A percentile compares a stretch with the other conserved stretches of the same genome.
Conservation (phyloP, 1,140 invertebrate species). For the Trichoplusia ni region DNA sequence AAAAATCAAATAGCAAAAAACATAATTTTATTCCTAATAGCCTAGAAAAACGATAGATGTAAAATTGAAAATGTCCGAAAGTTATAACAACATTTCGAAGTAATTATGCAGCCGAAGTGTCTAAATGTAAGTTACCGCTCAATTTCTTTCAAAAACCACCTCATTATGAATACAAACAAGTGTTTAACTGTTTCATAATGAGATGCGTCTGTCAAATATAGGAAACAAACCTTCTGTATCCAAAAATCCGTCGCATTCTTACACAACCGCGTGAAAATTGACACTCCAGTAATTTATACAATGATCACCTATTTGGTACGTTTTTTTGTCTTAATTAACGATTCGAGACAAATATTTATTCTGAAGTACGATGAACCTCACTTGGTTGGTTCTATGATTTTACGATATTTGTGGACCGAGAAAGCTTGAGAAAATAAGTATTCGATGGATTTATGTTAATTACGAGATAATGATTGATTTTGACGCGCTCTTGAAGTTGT, state of each 20-base stretch:
- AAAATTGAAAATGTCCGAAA: no score
- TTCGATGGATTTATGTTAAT: neutral
- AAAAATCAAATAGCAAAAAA: no score
- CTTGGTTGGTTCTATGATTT: neutral
- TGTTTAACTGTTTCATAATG: neutral
- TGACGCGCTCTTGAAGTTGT: no score
- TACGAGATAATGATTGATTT: no score
- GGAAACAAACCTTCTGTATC: slow-evolving; percentile 2
- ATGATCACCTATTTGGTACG: slow-evolving; percentile 15
- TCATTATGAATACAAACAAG: neutral
- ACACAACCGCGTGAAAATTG: slow-evolving; percentile 39
- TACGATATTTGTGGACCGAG: slow-evolving; percentile 13
- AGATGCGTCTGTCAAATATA: slow-evolving; percentile 2
- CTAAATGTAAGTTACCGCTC: no score
- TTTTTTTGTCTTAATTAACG: slow-evolving; percentile 38
- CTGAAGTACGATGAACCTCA: slow-evolving; percentile 11
- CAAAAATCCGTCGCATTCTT: slow-evolving; percentile 38
- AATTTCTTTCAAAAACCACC: slow-evolving; percentile 3
- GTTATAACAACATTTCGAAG: no score
- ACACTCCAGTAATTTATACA: slow-evolving; percentile 45
- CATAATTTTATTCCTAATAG: no score
- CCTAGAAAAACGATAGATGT: no score
- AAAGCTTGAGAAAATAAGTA: neutral
- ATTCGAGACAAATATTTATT: slow-evolving; percentile 44
- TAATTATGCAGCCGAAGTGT: no score